Conservation (phyloP, 2,797 vertebrate genomes). For the Sciurus vulgaris region DNA sequence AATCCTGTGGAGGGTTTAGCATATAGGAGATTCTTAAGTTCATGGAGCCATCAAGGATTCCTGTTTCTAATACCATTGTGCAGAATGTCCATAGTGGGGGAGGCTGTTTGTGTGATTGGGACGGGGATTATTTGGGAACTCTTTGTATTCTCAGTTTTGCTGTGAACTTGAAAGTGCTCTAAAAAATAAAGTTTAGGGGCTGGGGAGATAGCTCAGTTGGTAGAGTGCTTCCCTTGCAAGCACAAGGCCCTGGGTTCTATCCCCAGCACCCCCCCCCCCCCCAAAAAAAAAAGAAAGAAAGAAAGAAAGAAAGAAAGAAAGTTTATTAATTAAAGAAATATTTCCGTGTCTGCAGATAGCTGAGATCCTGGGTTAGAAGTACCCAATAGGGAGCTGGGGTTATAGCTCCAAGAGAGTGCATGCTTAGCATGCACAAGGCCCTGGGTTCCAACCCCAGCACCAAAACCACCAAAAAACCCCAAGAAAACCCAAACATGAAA, state of each 20-base stretch:
- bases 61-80: not conserved
- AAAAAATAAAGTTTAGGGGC: not conserved
- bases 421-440: too few species aligned
- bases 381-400: too few species aligned
- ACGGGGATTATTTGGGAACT: not conserved
- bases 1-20: not conserved
- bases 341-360: constrained; percentile 10
- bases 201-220: too few species aligned
- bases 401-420: not conserved
- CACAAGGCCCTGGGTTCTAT: too few species aligned
- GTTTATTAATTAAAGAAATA: not conserved
- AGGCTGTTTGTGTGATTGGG: not conserved
- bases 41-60: not conserved
- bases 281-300: not conserved
- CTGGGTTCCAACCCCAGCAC: not conserved
- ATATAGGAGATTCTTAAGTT: not conserved
- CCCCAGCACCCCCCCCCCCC: too few species aligned
- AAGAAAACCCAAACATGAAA: not conserved
- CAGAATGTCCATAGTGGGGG: not conserved
- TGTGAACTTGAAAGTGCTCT: constrained; percentile 28
- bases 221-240: too few species aligned
- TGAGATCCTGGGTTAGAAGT: constrained; percentile 13
- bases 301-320: not conserved
- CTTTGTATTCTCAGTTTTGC: constrained; percentile 20
- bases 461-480: not conserved